phyloP scores from a whole-genome alignment of 1,140 invertebrate species.

The Drusus annulatus region DNA sequence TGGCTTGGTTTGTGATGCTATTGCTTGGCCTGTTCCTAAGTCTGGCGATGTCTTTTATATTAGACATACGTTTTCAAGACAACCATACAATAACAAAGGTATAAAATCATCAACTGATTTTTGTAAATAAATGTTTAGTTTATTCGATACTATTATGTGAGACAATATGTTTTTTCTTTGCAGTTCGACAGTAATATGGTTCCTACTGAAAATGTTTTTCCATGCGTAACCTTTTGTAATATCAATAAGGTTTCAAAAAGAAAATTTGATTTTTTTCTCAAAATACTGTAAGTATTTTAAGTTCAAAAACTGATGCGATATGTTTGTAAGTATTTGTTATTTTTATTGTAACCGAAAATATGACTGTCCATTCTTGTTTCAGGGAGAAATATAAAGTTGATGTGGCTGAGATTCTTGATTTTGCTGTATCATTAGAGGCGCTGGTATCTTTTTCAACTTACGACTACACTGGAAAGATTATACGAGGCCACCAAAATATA shows the following conservation, averaged over 20 bases:
- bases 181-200: constrained; percentile 46
- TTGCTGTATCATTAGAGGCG: constrained; percentile 42
- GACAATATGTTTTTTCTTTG: not conserved
- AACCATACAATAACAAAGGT: not conserved
- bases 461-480: constrained; percentile 36
- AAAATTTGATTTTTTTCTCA: constrained; percentile 42
- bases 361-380: constrained; percentile 19
- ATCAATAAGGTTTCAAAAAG: constrained; percentile 55
- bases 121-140: too few species aligned
- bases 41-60: not conserved
- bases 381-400: constrained; percentile 39
- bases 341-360: not conserved
- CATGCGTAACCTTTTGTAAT: constrained; percentile 52
- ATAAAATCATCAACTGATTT: too few species aligned
- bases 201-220: constrained; percentile 49
- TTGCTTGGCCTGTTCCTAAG: constrained; percentile 3
- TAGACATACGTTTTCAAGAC: not conserved
- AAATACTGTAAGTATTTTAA: constrained; percentile 46
- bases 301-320: not conserved
- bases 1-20: not conserved
- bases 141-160: too few species aligned
- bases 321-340: too few species aligned
- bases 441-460: constrained; percentile 46
- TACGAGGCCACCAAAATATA: constrained; percentile 42
- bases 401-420: constrained; percentile 31